These are phyloP conservation scores for Alloplasta piceator DNA, from an alignment of 2,888 invertebrate genomes.

Conservation along the genomic window DNA sequence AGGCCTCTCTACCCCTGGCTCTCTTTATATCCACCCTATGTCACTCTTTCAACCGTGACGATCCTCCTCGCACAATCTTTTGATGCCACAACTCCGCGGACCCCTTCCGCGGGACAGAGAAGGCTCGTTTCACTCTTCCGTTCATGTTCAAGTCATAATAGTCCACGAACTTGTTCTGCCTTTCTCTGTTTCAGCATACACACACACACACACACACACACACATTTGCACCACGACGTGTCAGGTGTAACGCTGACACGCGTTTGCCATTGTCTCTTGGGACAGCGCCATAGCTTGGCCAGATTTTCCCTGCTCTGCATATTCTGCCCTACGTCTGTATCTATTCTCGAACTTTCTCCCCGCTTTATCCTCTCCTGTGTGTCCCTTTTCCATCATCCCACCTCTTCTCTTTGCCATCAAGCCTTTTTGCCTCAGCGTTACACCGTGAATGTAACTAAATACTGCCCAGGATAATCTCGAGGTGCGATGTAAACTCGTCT, in stretches of 20 bases:
- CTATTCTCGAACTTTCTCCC: slow-evolving; percentile 26
- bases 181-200: no score
- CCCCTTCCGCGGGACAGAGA: no score
- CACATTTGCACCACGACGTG: no score
- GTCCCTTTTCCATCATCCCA: neutral
- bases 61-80: slow-evolving; percentile 22
- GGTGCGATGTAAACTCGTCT: no score
- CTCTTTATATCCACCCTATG: slow-evolving; percentile 32
- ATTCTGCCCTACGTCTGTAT: neutral
- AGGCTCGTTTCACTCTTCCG: no score
- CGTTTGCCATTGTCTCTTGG: slow-evolving; percentile 38
- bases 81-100: slow-evolving; percentile 6
- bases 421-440: slow-evolving; percentile 22
- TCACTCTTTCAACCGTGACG: slow-evolving; percentile 3
- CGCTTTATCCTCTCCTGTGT: neutral
- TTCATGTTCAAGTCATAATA: no score
- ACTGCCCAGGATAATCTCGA: no score
- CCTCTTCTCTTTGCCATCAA: slow-evolving; percentile 8
- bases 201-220: neutral
- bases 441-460: no score
- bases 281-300: no score
- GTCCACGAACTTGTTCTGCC: no score
- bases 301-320: no score
- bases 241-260: slow-evolving; percentile 46
- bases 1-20: neutral